phyloP scores from a whole-genome alignment of 2,888 invertebrate species.

The Aromia moschata region DNA sequence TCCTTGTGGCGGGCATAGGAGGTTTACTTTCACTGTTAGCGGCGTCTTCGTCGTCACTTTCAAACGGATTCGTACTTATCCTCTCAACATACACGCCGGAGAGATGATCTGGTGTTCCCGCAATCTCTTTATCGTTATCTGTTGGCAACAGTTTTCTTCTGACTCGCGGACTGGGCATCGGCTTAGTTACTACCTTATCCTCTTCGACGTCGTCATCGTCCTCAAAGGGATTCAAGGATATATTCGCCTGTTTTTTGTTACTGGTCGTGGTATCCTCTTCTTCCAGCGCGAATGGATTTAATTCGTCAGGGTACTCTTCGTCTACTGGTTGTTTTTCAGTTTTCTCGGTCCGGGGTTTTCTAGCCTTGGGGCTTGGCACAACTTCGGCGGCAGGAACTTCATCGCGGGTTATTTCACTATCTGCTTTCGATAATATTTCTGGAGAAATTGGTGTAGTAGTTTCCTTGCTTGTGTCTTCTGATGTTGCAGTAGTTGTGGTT shows the following conservation, averaged over 20 bases:
- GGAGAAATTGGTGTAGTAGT: not conserved
- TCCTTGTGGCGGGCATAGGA: constrained; percentile 32
- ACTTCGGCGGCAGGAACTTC: not conserved
- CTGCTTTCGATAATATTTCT: not conserved
- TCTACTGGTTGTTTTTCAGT: constrained; percentile 29
- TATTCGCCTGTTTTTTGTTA: constrained; percentile 16
- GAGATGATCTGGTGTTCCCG: constrained; percentile 30
- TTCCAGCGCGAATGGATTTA: constrained; percentile 87
- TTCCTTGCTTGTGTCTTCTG: not conserved
- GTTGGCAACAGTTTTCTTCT: constrained; percentile 39
- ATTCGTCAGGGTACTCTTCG: constrained; percentile 72
- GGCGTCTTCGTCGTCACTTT: constrained; percentile 48
- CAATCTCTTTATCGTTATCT: constrained; percentile 29
- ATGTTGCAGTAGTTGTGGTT: not conserved
- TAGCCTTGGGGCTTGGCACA: too few relatives aligned
- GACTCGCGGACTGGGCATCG: constrained; percentile 45
- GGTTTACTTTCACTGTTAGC: constrained; percentile 45
- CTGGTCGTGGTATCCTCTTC: constrained; percentile 62
- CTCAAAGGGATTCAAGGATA: constrained; percentile 54
- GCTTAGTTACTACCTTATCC: constrained; percentile 45
- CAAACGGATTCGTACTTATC: constrained; percentile 73
- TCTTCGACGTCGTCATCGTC: constrained; percentile 62
- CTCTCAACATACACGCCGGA: constrained; percentile 57
- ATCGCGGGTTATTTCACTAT: constrained; percentile 3
- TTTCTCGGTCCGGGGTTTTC: too few relatives aligned